Evolutionary conservation across 2,797 vertebrate species (phyloP).

Genomic region (Pampus argenteus): DNA sequence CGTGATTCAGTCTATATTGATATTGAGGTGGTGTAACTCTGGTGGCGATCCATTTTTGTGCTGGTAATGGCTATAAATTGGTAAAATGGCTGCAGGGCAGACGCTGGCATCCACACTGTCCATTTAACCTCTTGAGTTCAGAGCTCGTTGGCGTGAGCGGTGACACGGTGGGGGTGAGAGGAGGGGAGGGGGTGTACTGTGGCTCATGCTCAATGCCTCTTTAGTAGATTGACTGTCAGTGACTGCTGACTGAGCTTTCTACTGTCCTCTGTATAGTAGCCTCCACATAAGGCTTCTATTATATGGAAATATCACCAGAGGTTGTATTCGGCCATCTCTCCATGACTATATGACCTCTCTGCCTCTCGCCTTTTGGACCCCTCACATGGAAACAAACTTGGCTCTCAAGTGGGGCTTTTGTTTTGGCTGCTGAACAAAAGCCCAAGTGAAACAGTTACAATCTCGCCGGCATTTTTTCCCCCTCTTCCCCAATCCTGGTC

Average conservation of each 20-base stretch:
- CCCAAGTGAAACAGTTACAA: conserved; percentile 74
- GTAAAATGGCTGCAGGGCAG: conserved; percentile 32
- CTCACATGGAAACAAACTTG: conserved; percentile 73
- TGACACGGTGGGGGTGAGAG: conserved; percentile 24
- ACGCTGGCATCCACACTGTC: conserved; percentile 36
- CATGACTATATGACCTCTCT: conserved; percentile 55
- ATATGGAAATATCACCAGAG: conserved; percentile 68
- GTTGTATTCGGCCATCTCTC: conserved; percentile 51
- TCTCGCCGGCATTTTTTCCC: conserved; percentile 57
- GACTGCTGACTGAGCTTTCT: conserved; percentile 56
- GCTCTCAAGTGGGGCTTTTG: conserved; percentile 73
- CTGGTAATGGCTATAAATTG: conserved; percentile 50
- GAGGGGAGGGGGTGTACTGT: background rate
- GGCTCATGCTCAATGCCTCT: conserved; percentile 51
- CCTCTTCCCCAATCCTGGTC: conserved; percentile 68
- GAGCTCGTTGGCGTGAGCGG: conserved; percentile 38
- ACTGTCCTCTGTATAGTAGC: conserved; percentile 51
- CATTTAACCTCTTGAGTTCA: conserved; percentile 50
- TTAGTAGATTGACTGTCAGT: conserved; percentile 53
- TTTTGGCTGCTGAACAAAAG: conserved; percentile 72
- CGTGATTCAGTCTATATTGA: background rate
- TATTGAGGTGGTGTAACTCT: conserved; percentile 5
- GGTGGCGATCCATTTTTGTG: conserved; percentile 45
- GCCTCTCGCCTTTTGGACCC: conserved; percentile 47
- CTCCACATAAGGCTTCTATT: conserved; percentile 63